These are phyloP conservation scores for Drosophila parabipectinata DNA, from an alignment of 1,140 invertebrate genomes.

Conservation along the genomic window DNA sequence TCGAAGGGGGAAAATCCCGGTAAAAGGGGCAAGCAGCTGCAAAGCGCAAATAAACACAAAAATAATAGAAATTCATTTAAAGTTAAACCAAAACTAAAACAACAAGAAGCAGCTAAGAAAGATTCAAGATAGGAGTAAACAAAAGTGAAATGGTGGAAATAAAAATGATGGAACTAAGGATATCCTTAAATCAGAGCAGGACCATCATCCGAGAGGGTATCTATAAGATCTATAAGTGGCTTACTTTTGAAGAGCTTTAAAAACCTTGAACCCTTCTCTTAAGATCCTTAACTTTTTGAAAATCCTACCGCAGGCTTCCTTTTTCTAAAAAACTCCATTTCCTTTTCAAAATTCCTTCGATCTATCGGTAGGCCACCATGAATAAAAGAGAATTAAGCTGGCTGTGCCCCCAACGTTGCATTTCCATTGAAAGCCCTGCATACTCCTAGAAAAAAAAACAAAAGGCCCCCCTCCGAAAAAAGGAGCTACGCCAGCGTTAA, in stretches of 20 bases:
- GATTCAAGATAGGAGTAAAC: slow-evolving; percentile 6
- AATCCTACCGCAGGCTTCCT: neutral
- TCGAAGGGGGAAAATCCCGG: slow-evolving; percentile 7
- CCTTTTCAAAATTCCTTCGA: slow-evolving; percentile 13
- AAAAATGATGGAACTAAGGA: slow-evolving; percentile 11
- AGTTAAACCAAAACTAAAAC: slow-evolving; percentile 73
- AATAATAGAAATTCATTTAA: slow-evolving; percentile 83
- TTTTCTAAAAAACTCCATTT: neutral
- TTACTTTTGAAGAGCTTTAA: neutral
- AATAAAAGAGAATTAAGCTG: slow-evolving; percentile 35
- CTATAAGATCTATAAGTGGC: too few relatives aligned
- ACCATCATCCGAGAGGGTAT: too few relatives aligned
- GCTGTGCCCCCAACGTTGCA: slow-evolving; percentile 10
- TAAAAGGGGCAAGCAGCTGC: slow-evolving; percentile 31
- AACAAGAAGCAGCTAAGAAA: slow-evolving; percentile 39
- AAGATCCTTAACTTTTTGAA: neutral
- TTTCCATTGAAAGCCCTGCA: slow-evolving; percentile 21
- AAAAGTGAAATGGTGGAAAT: neutral
- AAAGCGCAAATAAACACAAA: slow-evolving; percentile 81
- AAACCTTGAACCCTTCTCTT: neutral
- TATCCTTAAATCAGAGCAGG: neutral
- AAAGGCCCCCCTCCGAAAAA: slow-evolving; percentile 15
- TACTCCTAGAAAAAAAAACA: slow-evolving; percentile 26
- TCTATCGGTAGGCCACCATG: slow-evolving; percentile 13
- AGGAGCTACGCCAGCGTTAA: slow-evolving; percentile 63